These are phyloP conservation scores for Pholis gunnellus DNA, from an alignment of 2,113 vertebrate species.

Conservation along the genomic window DNA sequence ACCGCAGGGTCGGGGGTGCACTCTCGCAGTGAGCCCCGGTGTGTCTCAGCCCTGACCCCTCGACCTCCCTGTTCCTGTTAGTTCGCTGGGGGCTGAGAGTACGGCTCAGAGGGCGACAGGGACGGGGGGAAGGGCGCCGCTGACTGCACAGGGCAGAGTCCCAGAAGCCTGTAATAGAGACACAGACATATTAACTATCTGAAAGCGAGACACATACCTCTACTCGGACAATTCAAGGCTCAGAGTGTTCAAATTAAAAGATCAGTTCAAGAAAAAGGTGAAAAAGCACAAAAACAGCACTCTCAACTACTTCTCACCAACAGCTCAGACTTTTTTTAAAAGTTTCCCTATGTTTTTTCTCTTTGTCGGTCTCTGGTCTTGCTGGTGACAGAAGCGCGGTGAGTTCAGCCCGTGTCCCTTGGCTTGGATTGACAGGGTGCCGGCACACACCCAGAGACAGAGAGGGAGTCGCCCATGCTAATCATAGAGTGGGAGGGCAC, in stretches of 20 bases:
- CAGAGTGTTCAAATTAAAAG: background rate
- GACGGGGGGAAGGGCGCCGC: conserved; percentile 77
- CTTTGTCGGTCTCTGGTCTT: background rate
- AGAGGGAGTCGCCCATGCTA: conserved; percentile 70
- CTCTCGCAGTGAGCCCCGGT: conserved; percentile 86
- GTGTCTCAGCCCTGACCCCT: conserved; percentile 30
- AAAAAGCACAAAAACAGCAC: background rate
- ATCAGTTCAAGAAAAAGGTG: background rate
- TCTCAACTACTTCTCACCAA: conserved; percentile 26
- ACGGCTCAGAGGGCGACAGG: conserved; percentile 79
- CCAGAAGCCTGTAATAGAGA: conserved; percentile 89
- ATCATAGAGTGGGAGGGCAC: conserved; percentile 67
- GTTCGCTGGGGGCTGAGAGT: conserved; percentile 76
- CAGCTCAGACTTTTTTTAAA: background rate
- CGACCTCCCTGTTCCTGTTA: conserved; percentile 39
- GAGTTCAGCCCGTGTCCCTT: conserved; percentile 52
- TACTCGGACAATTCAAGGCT: background rate
- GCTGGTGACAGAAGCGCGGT: background rate
- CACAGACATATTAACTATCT: conserved; percentile 43
- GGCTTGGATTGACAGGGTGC: conserved; percentile 63
- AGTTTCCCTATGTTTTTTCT: conserved; percentile 17
- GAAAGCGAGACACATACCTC: conserved; percentile 1
- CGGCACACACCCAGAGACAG: conserved; percentile 58
- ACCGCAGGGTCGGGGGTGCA: conserved; percentile 87
- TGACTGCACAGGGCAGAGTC: conserved; percentile 87